Percentiles rank a stretch among this genome's conserved stretches.
Conservation (phyloP, 2,888 invertebrate genomes). For the Hedychridium roseum region DNA sequence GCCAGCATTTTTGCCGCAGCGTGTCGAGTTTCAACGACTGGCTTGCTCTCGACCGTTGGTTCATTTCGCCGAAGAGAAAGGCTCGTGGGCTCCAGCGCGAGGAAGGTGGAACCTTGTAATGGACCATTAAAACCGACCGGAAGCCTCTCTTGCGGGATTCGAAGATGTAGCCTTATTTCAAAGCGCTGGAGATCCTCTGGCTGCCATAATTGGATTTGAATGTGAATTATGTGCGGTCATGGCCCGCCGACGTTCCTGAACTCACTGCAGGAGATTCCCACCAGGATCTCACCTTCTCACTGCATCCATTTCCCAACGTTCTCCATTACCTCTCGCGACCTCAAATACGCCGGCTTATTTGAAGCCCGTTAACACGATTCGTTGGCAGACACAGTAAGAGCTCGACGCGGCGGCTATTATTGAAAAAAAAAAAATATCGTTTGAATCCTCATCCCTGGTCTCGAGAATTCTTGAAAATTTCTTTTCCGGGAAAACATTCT, state of each 20-base stretch:
- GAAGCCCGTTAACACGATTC: neutral
- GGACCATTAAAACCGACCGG: slow-evolving; percentile 31
- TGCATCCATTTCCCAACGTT: no score
- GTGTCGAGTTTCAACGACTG: no score
- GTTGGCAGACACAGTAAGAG: neutral
- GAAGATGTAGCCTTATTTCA: slow-evolving; percentile 34
- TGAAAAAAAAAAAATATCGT: neutral
- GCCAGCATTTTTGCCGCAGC: no score
- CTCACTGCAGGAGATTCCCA: no score
- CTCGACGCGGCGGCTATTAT: neutral
- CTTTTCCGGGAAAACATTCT: no score
- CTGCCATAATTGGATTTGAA: slow-evolving; percentile 37
- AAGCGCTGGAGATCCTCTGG: slow-evolving; percentile 26
- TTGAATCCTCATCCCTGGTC: neutral
- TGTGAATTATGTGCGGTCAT: slow-evolving; percentile 30
- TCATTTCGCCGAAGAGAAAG: no score
- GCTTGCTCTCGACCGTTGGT: no score
- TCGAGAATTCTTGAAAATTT: no score
- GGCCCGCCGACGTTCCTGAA: neutral
- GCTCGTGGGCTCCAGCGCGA: slow-evolving; percentile 13
- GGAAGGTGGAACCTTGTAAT: slow-evolving; percentile 16
- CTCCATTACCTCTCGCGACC: no score
- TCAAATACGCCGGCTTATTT: no score
- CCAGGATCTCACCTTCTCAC: no score
- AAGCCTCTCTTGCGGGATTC: slow-evolving; percentile 19